phyloP scores from a whole-genome alignment of 2,113 vertebrate species.

The Pterocles burchelli region DNA sequence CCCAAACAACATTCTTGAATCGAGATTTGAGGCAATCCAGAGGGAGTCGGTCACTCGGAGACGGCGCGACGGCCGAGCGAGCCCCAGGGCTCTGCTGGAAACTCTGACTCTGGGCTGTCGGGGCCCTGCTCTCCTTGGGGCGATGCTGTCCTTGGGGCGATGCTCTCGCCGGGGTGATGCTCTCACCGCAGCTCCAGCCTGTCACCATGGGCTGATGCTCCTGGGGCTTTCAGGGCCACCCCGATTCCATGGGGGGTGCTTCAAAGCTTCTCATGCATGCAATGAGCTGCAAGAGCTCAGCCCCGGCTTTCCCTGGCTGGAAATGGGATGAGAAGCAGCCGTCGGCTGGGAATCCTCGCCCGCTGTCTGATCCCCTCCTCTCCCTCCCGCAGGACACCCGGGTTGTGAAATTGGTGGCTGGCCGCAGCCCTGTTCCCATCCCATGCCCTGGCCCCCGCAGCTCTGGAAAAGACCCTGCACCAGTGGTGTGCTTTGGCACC shows the following conservation, averaged over 20 bases:
- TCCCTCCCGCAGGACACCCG: neutral
- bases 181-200: neutral
- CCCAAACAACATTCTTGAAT: constrained; percentile 66
- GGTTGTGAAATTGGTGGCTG: neutral
- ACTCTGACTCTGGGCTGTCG: neutral
- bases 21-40: constrained; percentile 38
- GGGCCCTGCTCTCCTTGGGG: neutral
- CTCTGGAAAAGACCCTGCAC: neutral
- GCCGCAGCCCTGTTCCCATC: neutral
- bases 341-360: neutral
- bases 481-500: neutral
- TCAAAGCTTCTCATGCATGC: fast-evolving
- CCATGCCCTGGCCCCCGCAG: fast-evolving
- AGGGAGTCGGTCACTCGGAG: constrained; percentile 35
- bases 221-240: neutral
- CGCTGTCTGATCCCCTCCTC: neutral
- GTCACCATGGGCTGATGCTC: neutral
- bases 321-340: neutral
- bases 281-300: neutral
- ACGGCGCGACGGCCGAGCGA: neutral
- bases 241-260: neutral
- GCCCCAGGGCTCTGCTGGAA: constrained; percentile 3
- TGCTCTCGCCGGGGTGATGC: neutral
- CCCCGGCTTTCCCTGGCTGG: neutral
- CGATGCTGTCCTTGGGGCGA: too few relatives aligned